Percentiles rank a stretch among this genome's conserved stretches.
Conservation (phyloP, 2,888 invertebrate species). For the Pterostichus madidus region DNA sequence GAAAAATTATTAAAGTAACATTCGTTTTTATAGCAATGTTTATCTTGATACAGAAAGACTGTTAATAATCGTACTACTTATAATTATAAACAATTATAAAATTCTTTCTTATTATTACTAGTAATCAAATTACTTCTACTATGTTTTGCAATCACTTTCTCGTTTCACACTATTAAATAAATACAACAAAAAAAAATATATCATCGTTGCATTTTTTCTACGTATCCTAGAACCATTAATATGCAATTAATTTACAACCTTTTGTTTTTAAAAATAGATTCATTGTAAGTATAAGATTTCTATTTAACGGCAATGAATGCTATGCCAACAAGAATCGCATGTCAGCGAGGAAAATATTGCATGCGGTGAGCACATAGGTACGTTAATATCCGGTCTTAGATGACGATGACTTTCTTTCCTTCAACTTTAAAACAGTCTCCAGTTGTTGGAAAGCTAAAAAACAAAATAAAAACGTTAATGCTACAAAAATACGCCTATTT, state of each 20-base stretch:
- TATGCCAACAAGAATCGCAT: constrained; percentile 20
- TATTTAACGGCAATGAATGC: background rate
- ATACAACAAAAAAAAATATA: constrained; percentile 4
- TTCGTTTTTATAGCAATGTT: too few relatives aligned
- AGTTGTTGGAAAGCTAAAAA: constrained; percentile 33
- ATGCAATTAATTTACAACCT: background rate
- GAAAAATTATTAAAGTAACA: too few relatives aligned
- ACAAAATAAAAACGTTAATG: constrained; percentile 29
- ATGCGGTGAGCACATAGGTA: constrained; percentile 18
- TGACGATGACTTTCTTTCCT: constrained; percentile 49
- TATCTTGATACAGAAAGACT: too few relatives aligned
- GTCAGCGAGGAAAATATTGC: constrained; percentile 23
- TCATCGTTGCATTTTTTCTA: background rate
- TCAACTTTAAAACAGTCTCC: constrained; percentile 37
- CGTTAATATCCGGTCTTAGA: constrained; percentile 42
- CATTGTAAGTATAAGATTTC: constrained; percentile 28
- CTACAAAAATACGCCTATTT: constrained; percentile 24
- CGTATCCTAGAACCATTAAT: background rate
- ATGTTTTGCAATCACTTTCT: background rate
- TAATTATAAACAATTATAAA: background rate
- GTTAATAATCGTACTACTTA: too few relatives aligned
- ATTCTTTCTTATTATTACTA: background rate
- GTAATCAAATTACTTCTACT: background rate
- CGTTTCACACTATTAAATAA: constrained; percentile 13
- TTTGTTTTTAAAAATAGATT: constrained; percentile 21